A percentile compares a stretch with the other conserved stretches of the same genome.
Conservation (phyloP, 1,140 invertebrate genomes). For the Camponotus vicinus region DNA sequence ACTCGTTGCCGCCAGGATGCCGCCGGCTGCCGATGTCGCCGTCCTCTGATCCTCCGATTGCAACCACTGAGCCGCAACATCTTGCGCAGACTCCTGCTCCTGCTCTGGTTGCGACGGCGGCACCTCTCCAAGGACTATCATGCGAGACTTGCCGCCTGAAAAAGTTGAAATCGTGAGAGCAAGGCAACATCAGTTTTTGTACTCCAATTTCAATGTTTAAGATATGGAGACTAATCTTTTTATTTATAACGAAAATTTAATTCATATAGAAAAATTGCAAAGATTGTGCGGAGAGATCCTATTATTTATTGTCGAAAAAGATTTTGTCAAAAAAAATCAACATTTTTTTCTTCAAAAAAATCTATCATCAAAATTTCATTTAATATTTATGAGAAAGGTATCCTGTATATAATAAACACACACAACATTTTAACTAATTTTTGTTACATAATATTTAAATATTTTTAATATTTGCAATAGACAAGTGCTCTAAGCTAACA, state of each 20-base stretch:
- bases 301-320: too few relatives aligned
- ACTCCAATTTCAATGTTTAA: not conserved
- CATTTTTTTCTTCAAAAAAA: too few relatives aligned
- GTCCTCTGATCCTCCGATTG: conserved; percentile 73
- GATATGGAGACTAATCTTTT: not conserved
- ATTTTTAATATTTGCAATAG: too few relatives aligned
- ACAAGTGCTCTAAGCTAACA: not conserved
- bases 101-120: conserved; percentile 81
- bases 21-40: not conserved
- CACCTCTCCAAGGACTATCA: conserved; percentile 84
- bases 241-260: not conserved
- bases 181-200: not conserved
- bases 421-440: too few relatives aligned
- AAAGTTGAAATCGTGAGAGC: conserved; percentile 50
- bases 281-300: too few relatives aligned
- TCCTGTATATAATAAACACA: too few relatives aligned
- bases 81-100: conserved; percentile 83
- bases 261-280: too few relatives aligned
- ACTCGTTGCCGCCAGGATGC: conserved; percentile 36
- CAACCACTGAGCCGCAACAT: conserved; percentile 84
- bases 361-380: too few relatives aligned
- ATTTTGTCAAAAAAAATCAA: too few relatives aligned
- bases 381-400: too few relatives aligned
- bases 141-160: conserved; percentile 80
- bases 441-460: too few relatives aligned